Base-by-base conservation (phyloP, 2,113 vertebrate genomes). In the Menidia beryllina region DNA sequence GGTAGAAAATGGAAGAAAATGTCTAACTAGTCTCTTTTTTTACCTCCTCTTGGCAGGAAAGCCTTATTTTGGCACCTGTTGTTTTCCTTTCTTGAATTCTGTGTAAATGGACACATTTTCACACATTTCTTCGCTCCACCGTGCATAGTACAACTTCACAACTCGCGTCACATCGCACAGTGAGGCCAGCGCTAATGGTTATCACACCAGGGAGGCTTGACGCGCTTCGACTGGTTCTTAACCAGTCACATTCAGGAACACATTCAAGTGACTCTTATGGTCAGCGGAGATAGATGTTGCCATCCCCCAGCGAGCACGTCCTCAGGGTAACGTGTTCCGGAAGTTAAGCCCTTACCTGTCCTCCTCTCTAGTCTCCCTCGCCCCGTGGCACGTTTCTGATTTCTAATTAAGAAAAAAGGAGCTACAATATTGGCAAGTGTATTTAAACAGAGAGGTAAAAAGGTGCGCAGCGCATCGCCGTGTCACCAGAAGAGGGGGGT, bases 321-420 rank as follows among this genome's bases (percentile, higher is more conserved):
- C 77, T 81, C 36, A 3, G 75, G 75, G 70, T 75, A 72, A 72
- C 77, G 21, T 84, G 73, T 82, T 83, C 60, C 11, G 82, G 48
- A 74, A 72, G 68, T 65, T 24, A 3, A 52, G 62, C 68, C 66
- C 76, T 89, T 90, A 91, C 89, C 86, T 81, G 67, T 83, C 59
- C 60, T 59, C 54, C 54, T 59, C 69, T 72, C 61, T 26, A 64
- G 69, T 88, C 86, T 84, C 69, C 82, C 79, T 88, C n/a, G n/a
- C n/a, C n/a, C 51, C n/a, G 15, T 85, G 84, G 81, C 79, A 88
- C 69, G 45, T 78, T 86, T 87, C 75, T 73, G 57, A 75, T 85
- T 86, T 89, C 70, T 69, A 77, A 86, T 84, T 19, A 81, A 74
- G 52, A 39, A 71, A 60, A 72, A 66, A 69, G 51, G 68, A 25